Evolutionary conservation across 2,888 invertebrate genomes (phyloP), one percentile per base, ranked within the genome.

Genomic region (Tholera decimalis): DNA sequence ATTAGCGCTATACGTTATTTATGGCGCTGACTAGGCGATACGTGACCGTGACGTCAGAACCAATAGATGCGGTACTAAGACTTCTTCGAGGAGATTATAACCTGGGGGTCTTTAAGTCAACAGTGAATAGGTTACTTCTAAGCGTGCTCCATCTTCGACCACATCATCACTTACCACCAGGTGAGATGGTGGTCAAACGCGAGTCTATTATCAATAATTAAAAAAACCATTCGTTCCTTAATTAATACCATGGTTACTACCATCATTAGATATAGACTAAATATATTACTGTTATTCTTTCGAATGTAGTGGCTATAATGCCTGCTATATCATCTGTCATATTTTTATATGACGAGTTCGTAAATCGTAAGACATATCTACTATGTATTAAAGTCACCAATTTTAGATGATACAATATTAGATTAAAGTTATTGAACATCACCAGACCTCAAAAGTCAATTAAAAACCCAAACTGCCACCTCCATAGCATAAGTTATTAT

Each of bases 1-100:
- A 93, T 94, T 93, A 92, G 88, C 89, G 87, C 90, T 87, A 92
- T 92, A 89, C 79, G 92, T 93, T 93, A 94, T 94, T 94, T 94
- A 94, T 93, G 89, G 88, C 82, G 90, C 89, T 89, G 91, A 91
- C 83, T 85, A 77, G 77, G 88, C 89, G 85, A 85, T 87, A 88
- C 86, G 86, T 84, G 84, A 57, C 79, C 35, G 3, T 4, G 82
- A 85, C 49, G 54, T 67, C 76, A 69, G 24, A 51, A 1, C 6
- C 5, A 0, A 30, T 74, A 77, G 84, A 88, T 81, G 72, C 30
- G 89, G 83, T 64, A 80, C 41, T 46, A 7, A 9, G 4, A 6
- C 18, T 0, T 24, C 13, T 18, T 15, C 6, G 7, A 11, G 2
- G 35, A 26, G n/a, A n/a, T n/a, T n/a, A n/a, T n/a, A n/a, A n/a